Evolutionary conservation across 2,797 vertebrate species (phyloP), one percentile per base, ranked within the genome.

Genomic region (Lacerta viridis): DNA sequence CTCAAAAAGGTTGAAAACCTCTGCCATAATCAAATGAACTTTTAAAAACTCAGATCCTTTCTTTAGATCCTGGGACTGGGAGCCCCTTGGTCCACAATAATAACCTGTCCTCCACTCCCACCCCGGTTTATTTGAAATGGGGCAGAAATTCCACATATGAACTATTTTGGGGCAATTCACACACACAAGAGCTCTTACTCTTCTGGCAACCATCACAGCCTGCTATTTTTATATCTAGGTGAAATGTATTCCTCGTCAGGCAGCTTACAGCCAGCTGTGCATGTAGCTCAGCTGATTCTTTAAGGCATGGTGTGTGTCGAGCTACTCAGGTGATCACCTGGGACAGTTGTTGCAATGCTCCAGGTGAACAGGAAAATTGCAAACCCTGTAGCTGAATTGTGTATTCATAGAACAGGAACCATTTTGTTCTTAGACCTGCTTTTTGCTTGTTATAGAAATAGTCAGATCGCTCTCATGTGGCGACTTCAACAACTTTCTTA

Each of bases 301-400:
- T 36, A 83, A 55, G 59, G 33, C n/a, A 6, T 81, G 33, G 7
- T n/a, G 17, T 36, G 17, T 36, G 27, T 86, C 7, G 4, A 71
- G 15, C 33, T 43, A 41, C 39, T 59, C 41, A 78, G 39, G 17
- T 74, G 36, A 17, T 75, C 11, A 23, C 39, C 80, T 39, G 7
- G 41, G 59, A n/a, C 64, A 71, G 33, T 55, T 55, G 15, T 27
- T 72, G 68, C 36, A 25, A 69, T 68, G 72, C n/a, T 83, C 59
- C 33, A 88, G 17, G 46, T 50, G 46, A 88, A 43, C 64, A 27
- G 25, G 4, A 88, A 88, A 84, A 79, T 78, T 71, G 50, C 27
- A 84, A 84, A 18, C 15, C 72, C 61, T 69, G 66, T 23, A 83
- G 27, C 74, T 88, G 61, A 59, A 11, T 23, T 0, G 0, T n/a